Percentiles rank a stretch among this genome's conserved stretches.
These are phyloP conservation scores for Procambarus clarkii DNA, from an alignment of 1,140 invertebrate genomes.

Conservation along the genomic window DNA sequence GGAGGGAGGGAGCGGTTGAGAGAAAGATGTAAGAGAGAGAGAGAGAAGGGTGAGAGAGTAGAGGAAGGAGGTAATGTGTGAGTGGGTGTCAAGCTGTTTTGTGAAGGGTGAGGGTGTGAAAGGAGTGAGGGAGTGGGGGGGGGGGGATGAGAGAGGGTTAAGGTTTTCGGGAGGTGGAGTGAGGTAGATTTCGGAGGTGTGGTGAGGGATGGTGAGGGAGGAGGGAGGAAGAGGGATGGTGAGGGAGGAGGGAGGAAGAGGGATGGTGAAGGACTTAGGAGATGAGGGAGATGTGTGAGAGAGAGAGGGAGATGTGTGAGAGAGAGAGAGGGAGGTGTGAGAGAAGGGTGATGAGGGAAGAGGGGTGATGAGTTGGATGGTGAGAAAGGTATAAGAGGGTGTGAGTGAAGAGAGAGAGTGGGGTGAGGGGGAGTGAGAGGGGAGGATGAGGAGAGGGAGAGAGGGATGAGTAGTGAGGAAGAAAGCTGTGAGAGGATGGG, in stretches of 20 bases:
- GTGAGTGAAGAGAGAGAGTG: too few relatives aligned
- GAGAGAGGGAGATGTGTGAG: too few relatives aligned
- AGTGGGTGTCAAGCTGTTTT: neutral
- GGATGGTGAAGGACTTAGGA: too few relatives aligned
- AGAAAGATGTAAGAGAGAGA: neutral
- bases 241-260: neutral
- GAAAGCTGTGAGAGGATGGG: too few relatives aligned
- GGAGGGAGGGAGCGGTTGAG: neutral
- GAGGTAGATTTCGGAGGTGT: too few relatives aligned
- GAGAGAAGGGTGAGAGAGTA: neutral
- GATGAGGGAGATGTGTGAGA: neutral
- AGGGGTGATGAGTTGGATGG: neutral
- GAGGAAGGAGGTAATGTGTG: neutral
- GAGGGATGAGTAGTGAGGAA: too few relatives aligned
- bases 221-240: too few relatives aligned
- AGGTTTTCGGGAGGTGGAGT: too few relatives aligned
- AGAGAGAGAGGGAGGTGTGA: neutral
- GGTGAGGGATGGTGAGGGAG: too few relatives aligned
- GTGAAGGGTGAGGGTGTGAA: neutral
- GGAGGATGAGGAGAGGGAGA: too few relatives aligned
- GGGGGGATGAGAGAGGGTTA: neutral
- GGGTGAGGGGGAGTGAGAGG: too few relatives aligned
- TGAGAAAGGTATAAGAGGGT: neutral
- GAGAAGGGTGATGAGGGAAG: neutral
- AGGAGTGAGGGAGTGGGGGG: neutral